A percentile compares a stretch with the other conserved stretches of the same genome.
phyloP scores from a whole-genome alignment of 2,797 vertebrate genomes.

The Kryptolebias ocellatus region DNA sequence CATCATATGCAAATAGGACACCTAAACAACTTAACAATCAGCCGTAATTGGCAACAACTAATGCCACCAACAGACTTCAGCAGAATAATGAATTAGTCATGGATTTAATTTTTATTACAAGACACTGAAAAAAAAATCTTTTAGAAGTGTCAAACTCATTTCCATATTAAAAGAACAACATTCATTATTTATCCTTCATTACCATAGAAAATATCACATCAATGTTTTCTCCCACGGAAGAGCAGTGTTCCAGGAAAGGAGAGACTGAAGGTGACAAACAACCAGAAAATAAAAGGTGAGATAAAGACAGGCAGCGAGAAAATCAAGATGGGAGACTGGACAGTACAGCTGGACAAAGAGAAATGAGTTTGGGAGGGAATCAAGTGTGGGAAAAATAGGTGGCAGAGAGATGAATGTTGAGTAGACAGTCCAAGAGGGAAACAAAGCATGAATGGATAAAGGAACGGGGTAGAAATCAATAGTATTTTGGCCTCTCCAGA shows the following conservation, averaged over 20 bases:
- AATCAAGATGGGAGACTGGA: constrained; percentile 34
- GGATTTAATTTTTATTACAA: constrained; percentile 56
- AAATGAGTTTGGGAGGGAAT: constrained; percentile 60
- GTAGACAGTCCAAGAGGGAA: constrained; percentile 30
- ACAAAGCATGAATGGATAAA: constrained; percentile 36
- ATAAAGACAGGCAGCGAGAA: constrained; percentile 18
- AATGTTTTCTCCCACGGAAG: constrained; percentile 28
- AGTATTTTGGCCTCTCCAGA: constrained; percentile 52
- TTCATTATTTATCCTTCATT: constrained; percentile 62
- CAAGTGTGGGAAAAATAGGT: constrained; percentile 35
- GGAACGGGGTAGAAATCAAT: constrained; percentile 27
- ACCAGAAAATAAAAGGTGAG: constrained; percentile 17
- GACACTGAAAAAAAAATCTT: constrained; percentile 50
- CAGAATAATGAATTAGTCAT: constrained; percentile 60
- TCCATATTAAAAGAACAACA: constrained; percentile 51
- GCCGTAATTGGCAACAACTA: constrained; percentile 64
- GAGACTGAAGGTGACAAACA: constrained; percentile 23
- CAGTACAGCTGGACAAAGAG: constrained; percentile 53
- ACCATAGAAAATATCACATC: constrained; percentile 58
- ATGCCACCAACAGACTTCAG: constrained; percentile 57
- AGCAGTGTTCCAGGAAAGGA: constrained; percentile 20
- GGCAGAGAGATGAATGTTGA: constrained; percentile 60
- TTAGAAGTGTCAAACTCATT: constrained; percentile 57
- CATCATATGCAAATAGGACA: constrained; percentile 49
- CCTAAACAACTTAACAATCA: constrained; percentile 59